Conservation (phyloP, 2,113 vertebrate genomes). For the Pipra filicauda region DNA sequence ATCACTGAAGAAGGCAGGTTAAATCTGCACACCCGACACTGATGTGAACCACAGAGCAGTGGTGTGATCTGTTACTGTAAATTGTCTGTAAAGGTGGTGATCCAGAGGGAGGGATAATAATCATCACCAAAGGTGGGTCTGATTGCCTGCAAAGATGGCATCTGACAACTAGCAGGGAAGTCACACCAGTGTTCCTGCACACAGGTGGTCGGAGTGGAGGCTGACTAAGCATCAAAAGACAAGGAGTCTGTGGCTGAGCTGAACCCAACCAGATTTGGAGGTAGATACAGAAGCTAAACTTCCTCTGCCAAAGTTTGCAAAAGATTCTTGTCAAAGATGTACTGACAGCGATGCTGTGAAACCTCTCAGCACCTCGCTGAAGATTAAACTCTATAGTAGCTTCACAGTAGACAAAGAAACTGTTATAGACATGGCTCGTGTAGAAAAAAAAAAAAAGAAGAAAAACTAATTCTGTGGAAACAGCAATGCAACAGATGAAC, state of each 20-base stretch:
- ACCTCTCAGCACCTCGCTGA: not conserved
- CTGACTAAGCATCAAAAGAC: not conserved
- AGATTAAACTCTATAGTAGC: not conserved
- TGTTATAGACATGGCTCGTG: not conserved
- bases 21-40: not conserved
- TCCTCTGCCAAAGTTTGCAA: not conserved
- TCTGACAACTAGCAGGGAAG: not conserved
- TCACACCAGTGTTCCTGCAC: not conserved
- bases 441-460: not conserved
- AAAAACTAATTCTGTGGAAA: not conserved
- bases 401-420: not conserved
- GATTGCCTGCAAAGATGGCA: not conserved
- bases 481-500: not conserved
- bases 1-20: not conserved
- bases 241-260: not conserved
- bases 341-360: not conserved
- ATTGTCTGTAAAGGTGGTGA: not conserved
- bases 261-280: not conserved
- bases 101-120: not conserved
- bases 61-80: not conserved
- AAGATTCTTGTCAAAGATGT: not conserved
- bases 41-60: not conserved
- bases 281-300: not conserved
- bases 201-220: not conserved
- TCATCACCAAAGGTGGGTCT: not conserved